Percentiles rank a stretch among this genome's conserved stretches.
Evolutionary conservation across 2,113 vertebrate species (phyloP).

Genomic region (Eleginops maclovinus): DNA sequence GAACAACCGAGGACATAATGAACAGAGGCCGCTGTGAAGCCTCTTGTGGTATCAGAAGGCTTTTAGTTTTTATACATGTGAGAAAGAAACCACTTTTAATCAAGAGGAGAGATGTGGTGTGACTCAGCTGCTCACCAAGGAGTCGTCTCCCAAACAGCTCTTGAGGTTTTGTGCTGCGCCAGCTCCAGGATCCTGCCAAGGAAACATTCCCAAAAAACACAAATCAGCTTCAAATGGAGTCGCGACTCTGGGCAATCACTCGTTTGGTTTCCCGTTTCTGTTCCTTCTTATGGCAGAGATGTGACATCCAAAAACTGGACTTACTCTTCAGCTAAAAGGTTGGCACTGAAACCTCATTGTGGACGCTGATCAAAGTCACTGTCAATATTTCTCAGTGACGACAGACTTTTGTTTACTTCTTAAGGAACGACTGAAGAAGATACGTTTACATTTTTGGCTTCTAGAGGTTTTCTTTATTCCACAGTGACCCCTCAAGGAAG

Average conservation of each 20-base stretch:
- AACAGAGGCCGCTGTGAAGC: neutral
- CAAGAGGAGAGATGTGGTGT: neutral
- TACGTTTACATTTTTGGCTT: too few relatives aligned
- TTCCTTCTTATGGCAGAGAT: constrained; percentile 2
- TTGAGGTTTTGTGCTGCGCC: constrained; percentile 76
- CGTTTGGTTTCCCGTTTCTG: constrained; percentile 20
- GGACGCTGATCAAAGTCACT: constrained; percentile 21
- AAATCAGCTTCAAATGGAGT: constrained; percentile 27
- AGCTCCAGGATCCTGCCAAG: constrained; percentile 75
- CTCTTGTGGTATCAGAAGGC: neutral
- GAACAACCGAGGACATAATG: neutral
- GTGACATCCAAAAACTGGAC: neutral
- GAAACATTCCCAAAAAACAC: constrained; percentile 14
- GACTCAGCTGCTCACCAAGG: constrained; percentile 70
- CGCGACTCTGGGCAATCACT: constrained; percentile 12
- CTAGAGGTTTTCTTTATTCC: neutral
- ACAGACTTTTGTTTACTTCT: neutral
- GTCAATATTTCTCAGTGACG: neutral
- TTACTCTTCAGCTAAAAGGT: neutral
- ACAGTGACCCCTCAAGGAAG: neutral
- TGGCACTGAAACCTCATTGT: constrained; percentile 9
- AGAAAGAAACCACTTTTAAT: constrained; percentile 15
- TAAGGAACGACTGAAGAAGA: neutral
- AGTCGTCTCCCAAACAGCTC: constrained; percentile 72
- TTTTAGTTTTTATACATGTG: constrained; percentile 1